phyloP scores from a whole-genome alignment of 2,888 invertebrate genomes.

The Drosophila paramelanica region DNA sequence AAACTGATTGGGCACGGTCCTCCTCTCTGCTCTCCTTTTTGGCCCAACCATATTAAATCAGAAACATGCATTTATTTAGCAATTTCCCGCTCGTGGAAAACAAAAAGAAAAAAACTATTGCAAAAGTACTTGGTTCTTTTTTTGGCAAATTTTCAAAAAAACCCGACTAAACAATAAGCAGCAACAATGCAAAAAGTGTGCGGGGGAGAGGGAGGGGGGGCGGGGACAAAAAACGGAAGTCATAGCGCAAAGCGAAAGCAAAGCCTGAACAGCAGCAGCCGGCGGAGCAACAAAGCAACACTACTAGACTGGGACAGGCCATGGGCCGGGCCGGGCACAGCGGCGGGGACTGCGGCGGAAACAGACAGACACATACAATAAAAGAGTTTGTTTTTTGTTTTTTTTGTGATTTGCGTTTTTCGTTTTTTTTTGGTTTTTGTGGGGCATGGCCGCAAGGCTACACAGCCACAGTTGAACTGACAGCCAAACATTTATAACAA shows the following conservation, averaged over 20 bases:
- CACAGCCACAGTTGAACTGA: slow-evolving; percentile 60
- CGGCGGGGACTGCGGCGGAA: slow-evolving; percentile 21
- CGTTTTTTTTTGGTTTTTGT: slow-evolving; percentile 27
- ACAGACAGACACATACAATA: slow-evolving; percentile 40
- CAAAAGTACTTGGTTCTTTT: slow-evolving; percentile 34
- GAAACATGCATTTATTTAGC: slow-evolving; percentile 79
- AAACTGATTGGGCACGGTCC: slow-evolving; percentile 16
- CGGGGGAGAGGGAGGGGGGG: background rate
- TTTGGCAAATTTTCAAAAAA: slow-evolving; percentile 74
- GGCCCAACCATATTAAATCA: slow-evolving; percentile 56
- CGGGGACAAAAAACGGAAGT: slow-evolving; percentile 47
- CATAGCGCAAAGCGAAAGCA: slow-evolving; percentile 50
- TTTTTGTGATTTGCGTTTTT: slow-evolving; percentile 2
- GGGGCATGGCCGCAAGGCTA: slow-evolving; percentile 63
- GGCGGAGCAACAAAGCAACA: slow-evolving; percentile 48
- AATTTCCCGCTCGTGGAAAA: slow-evolving; percentile 61
- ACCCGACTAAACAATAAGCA: slow-evolving; percentile 59
- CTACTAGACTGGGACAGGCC: slow-evolving; percentile 19
- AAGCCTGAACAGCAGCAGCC: slow-evolving; percentile 33
- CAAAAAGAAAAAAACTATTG: slow-evolving; percentile 48
- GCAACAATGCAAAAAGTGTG: slow-evolving; percentile 29
- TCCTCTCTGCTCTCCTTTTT: background rate
- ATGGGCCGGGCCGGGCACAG: slow-evolving; percentile 1
- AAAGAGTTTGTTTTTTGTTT: slow-evolving; percentile 28
- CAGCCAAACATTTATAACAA: slow-evolving; percentile 76